A percentile compares a stretch with the other conserved stretches of the same genome.
Conservation (phyloP, 2,888 invertebrate species). For the Campaea margaritaria region DNA sequence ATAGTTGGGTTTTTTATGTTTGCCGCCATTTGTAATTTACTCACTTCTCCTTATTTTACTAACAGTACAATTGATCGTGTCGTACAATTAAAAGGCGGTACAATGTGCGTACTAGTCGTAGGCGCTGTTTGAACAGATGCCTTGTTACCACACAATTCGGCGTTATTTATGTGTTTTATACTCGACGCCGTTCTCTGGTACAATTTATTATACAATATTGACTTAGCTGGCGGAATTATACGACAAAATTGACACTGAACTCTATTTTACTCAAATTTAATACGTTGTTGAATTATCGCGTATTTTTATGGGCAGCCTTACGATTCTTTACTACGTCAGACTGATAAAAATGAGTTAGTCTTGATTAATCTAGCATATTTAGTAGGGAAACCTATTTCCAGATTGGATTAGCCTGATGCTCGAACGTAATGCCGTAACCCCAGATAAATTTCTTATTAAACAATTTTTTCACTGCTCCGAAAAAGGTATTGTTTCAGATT, state of each 20-base stretch:
- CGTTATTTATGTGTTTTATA: constrained; percentile 31
- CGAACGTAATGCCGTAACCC: too few species aligned
- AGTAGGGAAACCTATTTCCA: too few species aligned
- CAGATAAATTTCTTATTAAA: too few species aligned
- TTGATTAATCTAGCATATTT: too few species aligned
- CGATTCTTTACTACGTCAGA: neutral
- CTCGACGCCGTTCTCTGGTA: constrained; percentile 11
- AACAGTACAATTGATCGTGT: neutral
- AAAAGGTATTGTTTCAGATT: neutral
- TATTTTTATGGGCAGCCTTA: neutral
- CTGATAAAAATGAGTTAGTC: too few species aligned
- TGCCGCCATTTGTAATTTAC: neutral
- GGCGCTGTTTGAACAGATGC: constrained; percentile 36
- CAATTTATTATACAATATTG: constrained; percentile 27
- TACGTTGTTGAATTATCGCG: neutral
- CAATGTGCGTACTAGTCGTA: constrained; percentile 22
- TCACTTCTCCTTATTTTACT: neutral
- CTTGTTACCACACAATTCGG: constrained; percentile 27
- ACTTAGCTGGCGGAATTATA: constrained; percentile 21
- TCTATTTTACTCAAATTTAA: neutral
- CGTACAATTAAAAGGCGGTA: constrained; percentile 4
- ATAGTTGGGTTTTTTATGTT: too few species aligned
- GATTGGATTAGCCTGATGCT: too few species aligned
- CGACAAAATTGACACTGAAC: constrained; percentile 14
- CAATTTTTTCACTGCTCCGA: too few species aligned